A percentile compares a stretch with the other conserved stretches of the same genome.
Conservation (phyloP, 2,888 invertebrate species). For the Crioceris asparagi region DNA sequence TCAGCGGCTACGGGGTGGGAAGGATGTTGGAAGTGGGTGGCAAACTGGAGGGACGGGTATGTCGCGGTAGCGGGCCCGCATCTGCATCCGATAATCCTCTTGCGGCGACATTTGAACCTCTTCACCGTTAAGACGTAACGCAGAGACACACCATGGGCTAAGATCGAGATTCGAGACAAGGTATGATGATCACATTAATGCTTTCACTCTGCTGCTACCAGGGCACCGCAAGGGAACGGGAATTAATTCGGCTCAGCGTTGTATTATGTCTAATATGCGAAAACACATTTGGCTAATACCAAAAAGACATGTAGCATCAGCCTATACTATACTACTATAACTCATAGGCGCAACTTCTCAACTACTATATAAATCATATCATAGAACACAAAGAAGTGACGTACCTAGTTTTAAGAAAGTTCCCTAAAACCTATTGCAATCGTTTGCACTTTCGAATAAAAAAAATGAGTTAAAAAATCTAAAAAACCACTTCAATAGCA, state of each 20-base stretch:
- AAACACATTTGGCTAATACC: slow-evolving; percentile 36
- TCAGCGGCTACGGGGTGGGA: too few species aligned
- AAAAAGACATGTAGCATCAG: slow-evolving; percentile 22
- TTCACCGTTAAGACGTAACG: slow-evolving; percentile 34
- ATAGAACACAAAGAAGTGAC: too few species aligned
- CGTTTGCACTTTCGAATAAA: too few species aligned
- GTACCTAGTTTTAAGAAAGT: too few species aligned
- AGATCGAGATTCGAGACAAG: slow-evolving; percentile 36
- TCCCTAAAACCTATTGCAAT: too few species aligned
- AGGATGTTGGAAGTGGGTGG: slow-evolving; percentile 1
- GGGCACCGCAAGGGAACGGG: slow-evolving; percentile 36
- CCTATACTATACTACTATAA: too few species aligned
- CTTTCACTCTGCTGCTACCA: slow-evolving; percentile 38
- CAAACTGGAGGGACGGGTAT: not conserved
- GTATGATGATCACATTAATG: slow-evolving; percentile 40
- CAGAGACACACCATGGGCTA: slow-evolving; percentile 35
- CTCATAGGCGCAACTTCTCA: too few species aligned
- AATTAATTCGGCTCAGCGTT: slow-evolving; percentile 36
- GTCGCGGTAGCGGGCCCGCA: slow-evolving; percentile 21
- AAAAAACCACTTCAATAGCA: too few species aligned
- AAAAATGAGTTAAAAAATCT: too few species aligned
- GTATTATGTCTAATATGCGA: slow-evolving; percentile 38
- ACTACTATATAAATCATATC: too few species aligned
- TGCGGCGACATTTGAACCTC: slow-evolving; percentile 37
- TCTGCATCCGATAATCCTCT: slow-evolving; percentile 39